Evolutionary conservation across 2,113 vertebrate species (phyloP).

Genomic region (Cebidichthys violaceus): DNA sequence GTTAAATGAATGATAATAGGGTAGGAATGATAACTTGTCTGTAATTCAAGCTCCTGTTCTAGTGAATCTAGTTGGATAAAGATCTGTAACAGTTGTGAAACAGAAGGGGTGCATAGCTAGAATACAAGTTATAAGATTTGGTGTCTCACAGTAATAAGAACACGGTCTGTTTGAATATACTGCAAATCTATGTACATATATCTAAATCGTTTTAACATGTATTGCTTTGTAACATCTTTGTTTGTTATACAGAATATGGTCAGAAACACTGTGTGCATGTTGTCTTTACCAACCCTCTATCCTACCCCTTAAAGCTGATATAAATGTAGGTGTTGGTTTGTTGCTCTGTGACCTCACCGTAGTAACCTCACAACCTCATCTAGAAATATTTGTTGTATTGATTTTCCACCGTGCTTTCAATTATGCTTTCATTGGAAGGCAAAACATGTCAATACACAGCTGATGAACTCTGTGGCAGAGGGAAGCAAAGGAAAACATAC

Average conservation of each 20-base stretch:
- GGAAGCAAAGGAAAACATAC: constrained; percentile 88
- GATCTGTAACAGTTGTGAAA: constrained; percentile 9
- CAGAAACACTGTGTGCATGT: not conserved
- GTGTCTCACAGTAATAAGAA: constrained; percentile 3
- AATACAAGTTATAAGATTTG: not conserved
- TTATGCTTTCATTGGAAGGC: constrained; percentile 83
- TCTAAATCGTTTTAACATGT: not conserved
- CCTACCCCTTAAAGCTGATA: constrained; percentile 31
- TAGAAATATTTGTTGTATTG: constrained; percentile 96
- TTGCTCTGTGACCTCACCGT: constrained; percentile 90
- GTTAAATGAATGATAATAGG: not conserved
- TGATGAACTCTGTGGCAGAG: constrained; percentile 91
- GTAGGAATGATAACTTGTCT: not conserved
- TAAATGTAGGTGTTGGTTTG: constrained; percentile 61
- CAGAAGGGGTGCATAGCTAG: not conserved
- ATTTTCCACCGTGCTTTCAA: constrained; percentile 93
- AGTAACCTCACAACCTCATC: constrained; percentile 92
- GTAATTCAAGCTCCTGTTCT: constrained; percentile 19
- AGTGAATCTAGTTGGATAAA: constrained; percentile 5
- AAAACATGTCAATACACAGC: constrained; percentile 91
- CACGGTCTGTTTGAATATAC: not conserved
- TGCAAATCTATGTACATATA: not conserved
- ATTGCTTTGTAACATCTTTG: constrained; percentile 1
- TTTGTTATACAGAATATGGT: constrained; percentile 25
- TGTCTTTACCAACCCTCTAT: constrained; percentile 34